Percentiles rank a stretch among this genome's conserved stretches.
Evolutionary conservation across 2,888 invertebrate genomes (phyloP).

Genomic region (Melikaiella ostensackeni): DNA sequence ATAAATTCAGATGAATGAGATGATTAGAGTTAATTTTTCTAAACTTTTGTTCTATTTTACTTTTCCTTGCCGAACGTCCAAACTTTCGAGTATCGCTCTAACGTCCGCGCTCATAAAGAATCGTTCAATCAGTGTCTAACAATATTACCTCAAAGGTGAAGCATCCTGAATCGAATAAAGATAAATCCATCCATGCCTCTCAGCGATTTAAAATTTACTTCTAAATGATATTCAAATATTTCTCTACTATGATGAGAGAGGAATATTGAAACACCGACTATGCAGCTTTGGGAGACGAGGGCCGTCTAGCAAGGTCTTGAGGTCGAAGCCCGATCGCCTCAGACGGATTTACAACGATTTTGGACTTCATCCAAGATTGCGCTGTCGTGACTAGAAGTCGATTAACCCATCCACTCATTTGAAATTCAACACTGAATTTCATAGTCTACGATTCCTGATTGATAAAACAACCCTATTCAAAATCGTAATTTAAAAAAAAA

Average conservation of each 20-base stretch:
- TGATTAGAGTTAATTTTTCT: background rate
- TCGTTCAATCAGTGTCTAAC: no score
- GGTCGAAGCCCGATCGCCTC: slow-evolving; percentile 51
- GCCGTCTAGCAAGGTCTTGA: slow-evolving; percentile 37
- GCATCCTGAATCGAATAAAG: no score
- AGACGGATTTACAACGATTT: slow-evolving; percentile 36
- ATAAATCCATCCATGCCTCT: no score
- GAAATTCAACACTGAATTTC: slow-evolving; percentile 14
- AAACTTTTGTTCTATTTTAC: background rate
- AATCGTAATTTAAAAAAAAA: background rate
- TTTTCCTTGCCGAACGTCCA: background rate
- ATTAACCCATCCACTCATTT: slow-evolving; percentile 15
- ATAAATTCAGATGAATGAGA: background rate
- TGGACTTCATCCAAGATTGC: slow-evolving; percentile 35
- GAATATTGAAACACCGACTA: slow-evolving; percentile 6
- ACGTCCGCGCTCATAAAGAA: background rate
- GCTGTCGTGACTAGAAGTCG: slow-evolving; percentile 35
- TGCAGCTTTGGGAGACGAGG: background rate
- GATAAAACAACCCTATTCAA: background rate
- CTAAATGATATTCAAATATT: background rate
- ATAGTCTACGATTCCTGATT: background rate
- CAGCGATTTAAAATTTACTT: no score
- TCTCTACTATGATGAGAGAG: background rate
- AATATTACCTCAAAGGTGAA: no score
- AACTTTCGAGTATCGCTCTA: background rate